phyloP scores from a whole-genome alignment of 2,797 vertebrate species.

The Dipus sagitta region DNA sequence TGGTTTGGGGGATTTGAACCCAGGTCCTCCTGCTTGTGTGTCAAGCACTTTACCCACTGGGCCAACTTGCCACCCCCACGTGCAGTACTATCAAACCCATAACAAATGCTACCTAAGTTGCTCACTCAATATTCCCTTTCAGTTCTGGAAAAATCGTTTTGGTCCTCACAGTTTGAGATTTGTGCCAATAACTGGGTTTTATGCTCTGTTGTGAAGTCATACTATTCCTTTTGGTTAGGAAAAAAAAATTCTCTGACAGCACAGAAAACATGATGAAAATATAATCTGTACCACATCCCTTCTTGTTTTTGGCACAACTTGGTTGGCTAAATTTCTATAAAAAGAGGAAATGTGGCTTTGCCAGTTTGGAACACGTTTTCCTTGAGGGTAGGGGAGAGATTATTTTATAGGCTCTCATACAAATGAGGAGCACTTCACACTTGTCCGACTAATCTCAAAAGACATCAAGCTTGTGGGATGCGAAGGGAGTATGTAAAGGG shows the following conservation, averaged over 20 bases:
- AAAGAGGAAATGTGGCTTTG: conserved; percentile 26
- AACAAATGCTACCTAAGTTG: background rate
- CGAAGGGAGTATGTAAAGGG: background rate
- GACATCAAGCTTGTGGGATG: conserved; percentile 29
- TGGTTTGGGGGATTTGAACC: no score
- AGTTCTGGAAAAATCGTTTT: conserved; percentile 47
- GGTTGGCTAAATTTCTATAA: conserved; percentile 45
- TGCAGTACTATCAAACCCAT: background rate
- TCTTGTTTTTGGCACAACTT: conserved; percentile 9
- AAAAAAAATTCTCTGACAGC: conserved; percentile 6
- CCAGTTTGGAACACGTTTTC: conserved; percentile 23
- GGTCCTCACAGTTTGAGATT: conserved; percentile 9
- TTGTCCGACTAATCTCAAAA: conserved; percentile 61
- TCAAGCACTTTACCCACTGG: no score
- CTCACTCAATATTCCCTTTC: conserved; percentile 8
- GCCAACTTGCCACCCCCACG: no score
- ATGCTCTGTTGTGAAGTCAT: background rate
- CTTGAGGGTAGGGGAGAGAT: conserved; percentile 54
- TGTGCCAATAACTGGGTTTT: background rate
- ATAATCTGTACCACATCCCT: background rate
- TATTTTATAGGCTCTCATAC: conserved; percentile 67
- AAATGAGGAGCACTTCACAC: conserved; percentile 40
- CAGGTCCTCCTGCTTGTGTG: no score
- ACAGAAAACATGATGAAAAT: conserved; percentile 32
- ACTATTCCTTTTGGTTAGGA: conserved; percentile 40